These are phyloP conservation scores for Malacoctenus gilli DNA, from an alignment of 2,797 vertebrate genomes.

Conservation along the genomic window DNA sequence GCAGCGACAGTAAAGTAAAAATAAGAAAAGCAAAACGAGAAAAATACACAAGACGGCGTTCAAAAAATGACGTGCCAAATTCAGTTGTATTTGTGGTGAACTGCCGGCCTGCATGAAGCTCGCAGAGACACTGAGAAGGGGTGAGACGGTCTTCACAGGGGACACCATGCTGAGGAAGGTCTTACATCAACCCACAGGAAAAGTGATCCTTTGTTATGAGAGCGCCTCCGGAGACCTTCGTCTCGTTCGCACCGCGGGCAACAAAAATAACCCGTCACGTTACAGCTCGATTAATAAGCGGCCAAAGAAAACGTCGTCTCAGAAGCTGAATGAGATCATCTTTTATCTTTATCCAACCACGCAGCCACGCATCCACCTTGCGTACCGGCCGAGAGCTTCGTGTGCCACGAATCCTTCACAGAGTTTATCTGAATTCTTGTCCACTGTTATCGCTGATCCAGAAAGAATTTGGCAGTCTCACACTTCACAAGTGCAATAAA, in stretches of 20 bases:
- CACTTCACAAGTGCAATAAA: too few species aligned
- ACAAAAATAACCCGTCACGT: constrained; percentile 52
- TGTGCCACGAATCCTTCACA: too few species aligned
- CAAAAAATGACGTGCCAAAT: constrained; percentile 17
- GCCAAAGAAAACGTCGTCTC: constrained; percentile 53
- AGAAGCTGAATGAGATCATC: constrained; percentile 29
- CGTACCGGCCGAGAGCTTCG: too few species aligned
- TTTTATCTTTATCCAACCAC: constrained; percentile 27
- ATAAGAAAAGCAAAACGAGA: constrained; percentile 39
- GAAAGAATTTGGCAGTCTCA: too few species aligned
- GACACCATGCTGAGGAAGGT: constrained; percentile 48
- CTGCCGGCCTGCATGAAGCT: not conserved
- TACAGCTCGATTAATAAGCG: constrained; percentile 34
- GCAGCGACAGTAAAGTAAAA: constrained; percentile 43
- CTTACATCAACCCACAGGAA: constrained; percentile 58
- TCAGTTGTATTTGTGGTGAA: constrained; percentile 13
- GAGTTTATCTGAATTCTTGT: not conserved
- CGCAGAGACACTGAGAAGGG: constrained; percentile 17
- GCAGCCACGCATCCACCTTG: not conserved
- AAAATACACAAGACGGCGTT: not conserved
- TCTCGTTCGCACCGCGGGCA: constrained; percentile 48
- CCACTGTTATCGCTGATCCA: not conserved
- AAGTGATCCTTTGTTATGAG: constrained; percentile 63
- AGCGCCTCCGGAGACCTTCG: constrained; percentile 46
- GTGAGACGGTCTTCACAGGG: constrained; percentile 30